Percentiles rank a stretch among this genome's conserved stretches.
These are phyloP conservation scores for Galbula dea DNA, from an alignment of 2,113 vertebrate genomes.

Conservation along the genomic window DNA sequence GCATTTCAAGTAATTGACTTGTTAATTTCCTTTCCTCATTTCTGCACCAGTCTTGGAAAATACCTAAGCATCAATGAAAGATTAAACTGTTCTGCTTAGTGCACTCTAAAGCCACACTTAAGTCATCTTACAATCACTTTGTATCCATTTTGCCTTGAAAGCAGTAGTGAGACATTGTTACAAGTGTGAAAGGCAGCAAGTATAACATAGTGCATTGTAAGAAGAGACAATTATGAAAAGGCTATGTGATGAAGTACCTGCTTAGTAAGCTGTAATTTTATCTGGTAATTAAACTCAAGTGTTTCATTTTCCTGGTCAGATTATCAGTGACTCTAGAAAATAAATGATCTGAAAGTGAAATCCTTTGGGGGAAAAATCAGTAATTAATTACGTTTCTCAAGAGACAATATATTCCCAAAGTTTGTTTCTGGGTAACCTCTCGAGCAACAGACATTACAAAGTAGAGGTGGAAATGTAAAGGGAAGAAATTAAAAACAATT, in stretches of 20 bases:
- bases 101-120: conserved; percentile 13
- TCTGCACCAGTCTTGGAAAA: not conserved
- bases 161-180: conserved; percentile 57
- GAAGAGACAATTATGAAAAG: conserved; percentile 72
- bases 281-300: conserved; percentile 78
- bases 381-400: conserved; percentile 75
- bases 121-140: conserved; percentile 43
- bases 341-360: conserved; percentile 72
- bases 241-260: conserved; percentile 72
- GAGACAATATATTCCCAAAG: conserved; percentile 40
- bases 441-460: conserved; percentile 26
- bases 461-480: not conserved
- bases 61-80: not conserved
- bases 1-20: not conserved
- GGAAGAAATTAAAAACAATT: not conserved
- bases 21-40: conserved; percentile 2
- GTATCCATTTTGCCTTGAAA: conserved; percentile 52
- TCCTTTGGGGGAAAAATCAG: conserved; percentile 67
- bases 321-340: conserved; percentile 77
- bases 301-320: conserved; percentile 79
- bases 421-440: conserved; percentile 53
- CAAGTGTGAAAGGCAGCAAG: conserved; percentile 57
- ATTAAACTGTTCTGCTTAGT: not conserved
- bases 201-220: conserved; percentile 68
- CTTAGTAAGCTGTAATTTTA: conserved; percentile 72